Percentiles rank a stretch among this genome's conserved stretches.
phyloP scores from a whole-genome alignment of 2,113 vertebrate genomes.

The Microcebus ravelobensis region DNA sequence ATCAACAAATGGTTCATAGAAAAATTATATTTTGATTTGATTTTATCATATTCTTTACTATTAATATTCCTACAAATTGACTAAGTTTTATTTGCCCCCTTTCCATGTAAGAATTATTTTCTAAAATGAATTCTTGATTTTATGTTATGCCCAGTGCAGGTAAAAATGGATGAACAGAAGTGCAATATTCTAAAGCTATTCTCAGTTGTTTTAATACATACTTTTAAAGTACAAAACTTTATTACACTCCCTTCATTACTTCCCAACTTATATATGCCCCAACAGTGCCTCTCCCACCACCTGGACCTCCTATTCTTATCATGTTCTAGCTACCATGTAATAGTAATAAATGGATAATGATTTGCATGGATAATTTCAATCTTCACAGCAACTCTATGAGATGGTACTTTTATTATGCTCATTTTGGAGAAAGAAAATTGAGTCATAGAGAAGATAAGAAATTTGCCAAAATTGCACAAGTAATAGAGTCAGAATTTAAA shows the following conservation, averaged over 20 bases:
- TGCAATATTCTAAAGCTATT: not conserved
- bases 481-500: not conserved
- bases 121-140: not conserved
- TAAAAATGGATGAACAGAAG: not conserved
- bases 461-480: not conserved
- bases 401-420: not conserved
- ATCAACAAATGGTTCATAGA: not conserved
- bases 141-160: not conserved
- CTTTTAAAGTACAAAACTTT: not conserved
- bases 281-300: fast-evolving
- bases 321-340: not conserved
- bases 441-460: not conserved
- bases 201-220: not conserved
- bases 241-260: not conserved
- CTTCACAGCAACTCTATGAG: not conserved
- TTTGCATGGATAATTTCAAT: not conserved
- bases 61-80: not conserved
- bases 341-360: not conserved
- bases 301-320: not conserved
- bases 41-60: not conserved
- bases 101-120: not conserved
- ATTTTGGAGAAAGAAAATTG: not conserved
- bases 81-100: not conserved
- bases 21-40: slow-evolving; percentile 35
- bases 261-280: not conserved